Percentiles rank a stretch among this genome's conserved stretches.
phyloP scores from a whole-genome alignment of 2,113 vertebrate genomes.

The Corythoichthys haematopterus region DNA sequence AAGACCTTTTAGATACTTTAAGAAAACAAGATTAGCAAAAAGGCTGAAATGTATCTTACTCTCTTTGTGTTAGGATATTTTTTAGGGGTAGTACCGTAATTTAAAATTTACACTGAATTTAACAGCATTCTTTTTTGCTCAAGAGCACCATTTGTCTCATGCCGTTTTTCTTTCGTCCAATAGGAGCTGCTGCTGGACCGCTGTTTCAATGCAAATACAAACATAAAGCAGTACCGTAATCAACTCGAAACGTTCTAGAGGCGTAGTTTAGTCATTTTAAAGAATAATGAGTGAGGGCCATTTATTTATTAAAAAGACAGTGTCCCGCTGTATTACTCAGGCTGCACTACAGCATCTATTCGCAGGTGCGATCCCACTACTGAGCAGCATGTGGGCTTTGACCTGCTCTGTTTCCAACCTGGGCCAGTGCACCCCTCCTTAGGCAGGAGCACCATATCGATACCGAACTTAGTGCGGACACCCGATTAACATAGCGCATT shows the following conservation, averaged over 20 bases:
- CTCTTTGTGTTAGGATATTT: no score
- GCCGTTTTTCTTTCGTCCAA: background rate
- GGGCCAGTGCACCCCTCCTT: constrained; percentile 51
- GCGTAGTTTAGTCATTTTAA: no score
- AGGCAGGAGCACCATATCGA: constrained; percentile 32
- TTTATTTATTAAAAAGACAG: constrained; percentile 26
- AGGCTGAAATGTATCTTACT: no score
- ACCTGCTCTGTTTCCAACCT: constrained; percentile 57
- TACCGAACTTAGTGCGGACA: constrained; percentile 43
- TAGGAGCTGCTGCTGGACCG: background rate
- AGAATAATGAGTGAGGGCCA: no score
- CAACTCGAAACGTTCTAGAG: fast-evolving
- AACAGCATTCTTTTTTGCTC: no score
- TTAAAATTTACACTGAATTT: no score
- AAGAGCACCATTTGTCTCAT: no score
- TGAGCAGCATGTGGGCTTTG: constrained; percentile 57
- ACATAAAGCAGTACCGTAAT: background rate
- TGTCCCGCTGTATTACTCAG: constrained; percentile 41
- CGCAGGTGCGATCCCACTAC: constrained; percentile 55
- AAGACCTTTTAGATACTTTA: no score
- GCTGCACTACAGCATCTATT: constrained; percentile 49
- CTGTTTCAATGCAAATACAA: background rate
- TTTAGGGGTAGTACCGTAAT: no score
- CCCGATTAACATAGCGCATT: constrained; percentile 47
- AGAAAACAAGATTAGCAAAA: no score